Percentiles rank a stretch among this genome's conserved stretches.
phyloP scores from a whole-genome alignment of 2,888 invertebrate species.

The Aphrophora alni region DNA sequence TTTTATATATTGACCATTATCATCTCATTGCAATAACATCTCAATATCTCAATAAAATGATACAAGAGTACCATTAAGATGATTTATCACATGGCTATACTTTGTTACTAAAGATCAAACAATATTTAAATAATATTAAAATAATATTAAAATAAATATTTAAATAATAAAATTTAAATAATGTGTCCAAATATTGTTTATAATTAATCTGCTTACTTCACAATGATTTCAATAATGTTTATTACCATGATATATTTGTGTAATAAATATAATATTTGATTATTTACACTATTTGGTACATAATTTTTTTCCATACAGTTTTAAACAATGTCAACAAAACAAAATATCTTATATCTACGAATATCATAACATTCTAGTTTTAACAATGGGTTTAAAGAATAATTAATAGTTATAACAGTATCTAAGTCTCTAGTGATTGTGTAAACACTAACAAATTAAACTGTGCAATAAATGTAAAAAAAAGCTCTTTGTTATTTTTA shows the following conservation, averaged over 20 bases:
- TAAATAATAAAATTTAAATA: too few species aligned
- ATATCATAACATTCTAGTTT: background rate
- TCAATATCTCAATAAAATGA: too few species aligned
- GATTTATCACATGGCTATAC: too few species aligned
- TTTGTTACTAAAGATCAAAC: too few species aligned
- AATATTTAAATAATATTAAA: too few species aligned
- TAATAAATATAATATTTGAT: background rate
- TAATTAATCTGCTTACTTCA: too few species aligned
- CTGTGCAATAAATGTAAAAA: background rate
- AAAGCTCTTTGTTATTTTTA: background rate
- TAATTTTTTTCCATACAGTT: background rate
- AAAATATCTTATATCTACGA: background rate
- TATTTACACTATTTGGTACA: background rate
- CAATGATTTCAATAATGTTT: background rate
- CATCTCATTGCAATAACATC: too few species aligned
- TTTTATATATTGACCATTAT: too few species aligned
- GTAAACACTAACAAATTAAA: background rate
- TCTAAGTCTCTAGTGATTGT: background rate
- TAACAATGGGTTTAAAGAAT: background rate
- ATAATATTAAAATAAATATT: too few species aligned
- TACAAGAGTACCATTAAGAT: too few species aligned
- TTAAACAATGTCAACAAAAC: background rate
- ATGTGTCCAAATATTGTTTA: too few species aligned
- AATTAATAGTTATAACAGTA: background rate
- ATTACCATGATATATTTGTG: background rate